Evolutionary conservation across 2,113 vertebrate genomes (phyloP).

Genomic region (Reinhardtius hippoglossoides): DNA sequence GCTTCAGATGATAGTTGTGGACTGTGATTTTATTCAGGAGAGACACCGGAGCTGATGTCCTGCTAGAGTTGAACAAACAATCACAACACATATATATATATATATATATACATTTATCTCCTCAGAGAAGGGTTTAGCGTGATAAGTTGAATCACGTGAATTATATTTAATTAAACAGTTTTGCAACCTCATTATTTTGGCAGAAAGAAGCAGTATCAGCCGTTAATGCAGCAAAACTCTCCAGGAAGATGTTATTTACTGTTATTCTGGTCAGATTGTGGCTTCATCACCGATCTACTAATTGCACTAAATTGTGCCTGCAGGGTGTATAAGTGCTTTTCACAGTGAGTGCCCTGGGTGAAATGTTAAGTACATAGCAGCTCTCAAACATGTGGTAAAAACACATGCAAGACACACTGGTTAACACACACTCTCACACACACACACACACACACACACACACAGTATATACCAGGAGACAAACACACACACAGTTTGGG

Average conservation of each 20-base stretch:
- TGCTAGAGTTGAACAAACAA: too few relatives aligned
- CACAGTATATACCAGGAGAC: conserved; percentile 17
- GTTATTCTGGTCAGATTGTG: conserved; percentile 38
- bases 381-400: conserved; percentile 16
- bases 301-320: conserved; percentile 56
- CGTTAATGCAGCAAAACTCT: conserved; percentile 23
- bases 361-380: conserved; percentile 29
- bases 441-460: conserved; percentile 1
- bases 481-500: conserved; percentile 14
- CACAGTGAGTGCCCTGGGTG: conserved; percentile 8
- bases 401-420: background rate
- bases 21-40: too few relatives aligned
- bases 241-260: conserved; percentile 40
- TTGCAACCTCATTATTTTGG: conserved; percentile 2
- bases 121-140: background rate
- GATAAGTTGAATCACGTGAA: background rate
- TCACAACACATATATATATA: too few relatives aligned
- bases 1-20: background rate
- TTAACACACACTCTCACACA: conserved; percentile 2
- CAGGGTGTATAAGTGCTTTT: conserved; percentile 22
- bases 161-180: conserved; percentile 6
- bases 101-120: background rate
- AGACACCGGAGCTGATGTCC: too few relatives aligned
- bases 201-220: conserved; percentile 8
- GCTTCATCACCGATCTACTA: conserved; percentile 52